Conservation (phyloP, 92 coral and sea anemone species). For the Phenganax subtilis region DNA sequence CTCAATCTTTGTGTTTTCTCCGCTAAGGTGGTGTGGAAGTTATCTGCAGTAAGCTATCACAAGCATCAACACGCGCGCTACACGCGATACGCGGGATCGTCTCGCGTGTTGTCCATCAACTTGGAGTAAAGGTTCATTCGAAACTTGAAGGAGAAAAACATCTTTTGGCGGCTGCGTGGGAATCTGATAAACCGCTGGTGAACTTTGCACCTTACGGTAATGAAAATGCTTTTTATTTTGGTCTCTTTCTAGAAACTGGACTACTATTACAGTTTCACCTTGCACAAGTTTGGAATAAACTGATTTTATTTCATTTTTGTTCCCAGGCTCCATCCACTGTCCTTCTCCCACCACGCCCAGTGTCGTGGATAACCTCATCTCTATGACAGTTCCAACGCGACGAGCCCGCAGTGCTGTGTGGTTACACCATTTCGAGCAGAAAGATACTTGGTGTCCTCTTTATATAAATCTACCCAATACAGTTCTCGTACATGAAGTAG, state of each 20-base stretch:
- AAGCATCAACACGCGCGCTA: constrained; percentile 48
- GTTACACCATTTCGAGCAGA: constrained; percentile 77
- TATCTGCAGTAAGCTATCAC: constrained; percentile 66
- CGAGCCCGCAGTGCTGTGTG: constrained; percentile 95
- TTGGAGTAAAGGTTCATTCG: constrained; percentile 50
- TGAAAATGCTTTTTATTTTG: neutral
- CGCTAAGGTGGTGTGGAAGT: constrained; percentile 71
- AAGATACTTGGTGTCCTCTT: constrained; percentile 88
- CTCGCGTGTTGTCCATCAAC: constrained; percentile 54
- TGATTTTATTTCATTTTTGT: constrained; percentile 40
- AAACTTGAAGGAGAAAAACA: constrained; percentile 49
- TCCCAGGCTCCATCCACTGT: constrained; percentile 50
- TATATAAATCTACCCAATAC: constrained; percentile 70
- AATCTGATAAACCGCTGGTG: constrained; percentile 59
- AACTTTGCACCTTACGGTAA: constrained; percentile 96
- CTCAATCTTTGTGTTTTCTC: neutral
- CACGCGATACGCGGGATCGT: constrained; percentile 60
- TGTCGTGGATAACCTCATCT: constrained; percentile 78
- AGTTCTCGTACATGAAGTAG: constrained; percentile 71
- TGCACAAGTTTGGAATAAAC: neutral
- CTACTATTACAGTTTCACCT: neutral
- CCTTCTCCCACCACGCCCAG: constrained; percentile 37
- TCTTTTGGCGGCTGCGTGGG: constrained; percentile 60
- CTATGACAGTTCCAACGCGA: constrained; percentile 75
- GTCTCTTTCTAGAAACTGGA: neutral